Conservation (phyloP, 2,113 vertebrate genomes). For the Channa argus region DNA sequence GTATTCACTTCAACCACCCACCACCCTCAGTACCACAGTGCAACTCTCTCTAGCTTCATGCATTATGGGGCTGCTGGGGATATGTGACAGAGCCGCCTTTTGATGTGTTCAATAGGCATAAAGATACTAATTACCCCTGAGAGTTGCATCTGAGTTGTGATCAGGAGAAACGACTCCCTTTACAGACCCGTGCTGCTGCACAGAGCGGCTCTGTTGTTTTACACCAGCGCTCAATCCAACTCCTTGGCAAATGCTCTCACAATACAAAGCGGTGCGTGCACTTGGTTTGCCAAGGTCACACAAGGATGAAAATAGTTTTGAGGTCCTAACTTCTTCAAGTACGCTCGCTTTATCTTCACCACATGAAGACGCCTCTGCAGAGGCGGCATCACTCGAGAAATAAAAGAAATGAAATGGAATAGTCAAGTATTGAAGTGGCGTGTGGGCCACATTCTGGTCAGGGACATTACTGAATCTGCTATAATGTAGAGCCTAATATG, state of each 20-base stretch:
- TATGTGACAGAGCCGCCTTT: slow-evolving; percentile 56
- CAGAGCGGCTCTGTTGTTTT: slow-evolving; percentile 27
- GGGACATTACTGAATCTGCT: background rate
- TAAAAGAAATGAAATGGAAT: slow-evolving; percentile 12
- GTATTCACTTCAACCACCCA: slow-evolving; percentile 47
- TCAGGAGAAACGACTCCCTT: slow-evolving; percentile 35
- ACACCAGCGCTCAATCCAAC: background rate
- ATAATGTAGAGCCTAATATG: slow-evolving; percentile 17
- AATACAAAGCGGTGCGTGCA: background rate
- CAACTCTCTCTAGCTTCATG: slow-evolving; percentile 6
- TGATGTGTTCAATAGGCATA: slow-evolving; percentile 69
- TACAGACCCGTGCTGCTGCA: slow-evolving; percentile 22
- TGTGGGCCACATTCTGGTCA: no score
- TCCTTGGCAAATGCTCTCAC: slow-evolving; percentile 3
- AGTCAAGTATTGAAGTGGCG: background rate
- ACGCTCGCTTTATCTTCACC: background rate
- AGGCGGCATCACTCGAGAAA: slow-evolving; percentile 19
- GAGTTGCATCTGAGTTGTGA: slow-evolving; percentile 49
- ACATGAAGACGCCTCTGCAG: slow-evolving; percentile 15
- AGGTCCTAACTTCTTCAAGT: slow-evolving; percentile 26
- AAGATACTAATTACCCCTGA: slow-evolving; percentile 72
- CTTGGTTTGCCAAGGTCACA: slow-evolving; percentile 7
- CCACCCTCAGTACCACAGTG: slow-evolving; percentile 5
- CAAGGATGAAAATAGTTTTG: slow-evolving; percentile 15
- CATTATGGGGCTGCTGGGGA: slow-evolving; percentile 49